Conservation (phyloP, 2,113 vertebrate genomes). For the Murina feae region DNA sequence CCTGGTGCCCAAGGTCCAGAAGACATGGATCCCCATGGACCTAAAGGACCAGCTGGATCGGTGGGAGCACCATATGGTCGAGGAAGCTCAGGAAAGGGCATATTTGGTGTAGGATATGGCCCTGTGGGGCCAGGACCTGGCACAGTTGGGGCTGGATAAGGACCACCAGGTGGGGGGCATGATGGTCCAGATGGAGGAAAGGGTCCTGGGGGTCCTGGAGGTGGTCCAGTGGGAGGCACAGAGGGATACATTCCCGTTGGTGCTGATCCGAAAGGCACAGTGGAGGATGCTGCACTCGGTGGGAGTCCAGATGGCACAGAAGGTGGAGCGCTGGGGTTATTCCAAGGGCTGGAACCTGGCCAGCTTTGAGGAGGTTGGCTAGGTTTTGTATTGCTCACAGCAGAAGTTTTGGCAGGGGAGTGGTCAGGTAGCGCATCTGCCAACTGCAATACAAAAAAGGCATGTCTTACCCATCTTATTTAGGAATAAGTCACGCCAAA, state of each 20-base stretch:
- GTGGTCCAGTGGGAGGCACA: slow-evolving; percentile 82
- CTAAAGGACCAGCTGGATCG: slow-evolving; percentile 82
- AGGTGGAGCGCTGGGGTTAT: slow-evolving; percentile 80
- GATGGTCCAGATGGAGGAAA: slow-evolving; percentile 85
- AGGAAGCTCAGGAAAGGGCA: slow-evolving; percentile 85
- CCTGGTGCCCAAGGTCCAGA: slow-evolving; percentile 84
- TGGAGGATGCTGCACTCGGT: slow-evolving; percentile 77
- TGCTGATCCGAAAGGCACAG: slow-evolving; percentile 83
- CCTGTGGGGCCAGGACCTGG: slow-evolving; percentile 81
- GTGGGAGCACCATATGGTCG: slow-evolving; percentile 83
- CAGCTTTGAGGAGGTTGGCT: slow-evolving; percentile 79
- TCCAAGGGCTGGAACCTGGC: slow-evolving; percentile 81
- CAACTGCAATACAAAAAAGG: slow-evolving; percentile 78
- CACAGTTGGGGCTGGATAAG: slow-evolving; percentile 81
- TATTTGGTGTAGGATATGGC: slow-evolving; percentile 83
- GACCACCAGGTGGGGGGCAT: slow-evolving; percentile 80
- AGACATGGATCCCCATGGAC: slow-evolving; percentile 84
- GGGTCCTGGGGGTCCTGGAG: slow-evolving; percentile 82
- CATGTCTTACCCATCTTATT: background rate
- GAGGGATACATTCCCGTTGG: slow-evolving; percentile 86
- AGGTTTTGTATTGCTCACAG: slow-evolving; percentile 81
- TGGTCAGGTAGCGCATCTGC: slow-evolving; percentile 85
- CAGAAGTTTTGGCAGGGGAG: slow-evolving; percentile 82
- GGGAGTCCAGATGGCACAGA: slow-evolving; percentile 79
- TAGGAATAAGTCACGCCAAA: background rate